Evolutionary conservation across 1,140 invertebrate species (phyloP).

Genomic region (Formica selysi): DNA sequence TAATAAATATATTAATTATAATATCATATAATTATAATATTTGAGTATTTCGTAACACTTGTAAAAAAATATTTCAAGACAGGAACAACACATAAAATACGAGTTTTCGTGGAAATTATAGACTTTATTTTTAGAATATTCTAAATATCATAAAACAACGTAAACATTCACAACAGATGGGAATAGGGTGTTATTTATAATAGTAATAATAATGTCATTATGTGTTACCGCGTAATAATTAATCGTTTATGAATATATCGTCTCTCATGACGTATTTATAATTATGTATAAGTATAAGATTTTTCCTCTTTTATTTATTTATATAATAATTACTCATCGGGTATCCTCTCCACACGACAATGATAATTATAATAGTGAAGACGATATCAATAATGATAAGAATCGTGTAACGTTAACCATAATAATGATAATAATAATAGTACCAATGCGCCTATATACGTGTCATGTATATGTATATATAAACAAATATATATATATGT

Average conservation of each 20-base stretch:
- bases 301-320: conserved; percentile 70
- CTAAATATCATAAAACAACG: conserved; percentile 82
- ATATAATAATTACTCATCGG: conserved; percentile 68
- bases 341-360: conserved; percentile 57
- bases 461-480: conserved; percentile 56
- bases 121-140: conserved; percentile 83
- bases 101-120: conserved; percentile 79
- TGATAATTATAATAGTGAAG: conserved; percentile 69
- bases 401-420: conserved; percentile 62
- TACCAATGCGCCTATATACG: conserved; percentile 60
- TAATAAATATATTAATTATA: too few species aligned
- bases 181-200: conserved; percentile 77
- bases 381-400: conserved; percentile 67
- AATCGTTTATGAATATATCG: conserved; percentile 77
- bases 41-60: background rate
- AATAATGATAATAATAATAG: conserved; percentile 71
- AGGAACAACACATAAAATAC: background rate
- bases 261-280: conserved; percentile 74
- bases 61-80: background rate
- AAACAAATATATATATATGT: conserved; percentile 47
- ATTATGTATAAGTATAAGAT: conserved; percentile 78
- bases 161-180: conserved; percentile 82
- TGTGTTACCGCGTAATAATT: conserved; percentile 78
- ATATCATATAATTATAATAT: background rate
- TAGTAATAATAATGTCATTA: conserved; percentile 80